These are phyloP conservation scores for Andrena trimmerana DNA, from an alignment of 2,888 invertebrate genomes.

Conservation along the genomic window DNA sequence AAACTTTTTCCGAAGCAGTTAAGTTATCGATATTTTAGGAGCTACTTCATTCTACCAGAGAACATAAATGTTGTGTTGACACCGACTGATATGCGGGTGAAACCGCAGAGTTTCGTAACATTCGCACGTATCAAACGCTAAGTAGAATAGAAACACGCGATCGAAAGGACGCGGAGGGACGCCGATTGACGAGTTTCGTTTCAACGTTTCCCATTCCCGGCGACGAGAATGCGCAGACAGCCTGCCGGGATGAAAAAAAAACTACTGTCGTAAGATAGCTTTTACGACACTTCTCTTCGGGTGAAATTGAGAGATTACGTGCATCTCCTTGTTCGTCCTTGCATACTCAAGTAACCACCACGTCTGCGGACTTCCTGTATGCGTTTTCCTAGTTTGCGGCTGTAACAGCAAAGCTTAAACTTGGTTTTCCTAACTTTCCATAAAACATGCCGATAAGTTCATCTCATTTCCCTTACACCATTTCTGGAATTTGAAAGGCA, in stretches of 20 bases:
- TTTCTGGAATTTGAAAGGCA: slow-evolving; percentile 20
- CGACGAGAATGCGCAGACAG: slow-evolving; percentile 42
- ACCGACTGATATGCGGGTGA: slow-evolving; percentile 34
- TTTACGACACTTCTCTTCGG: slow-evolving; percentile 48
- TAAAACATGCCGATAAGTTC: slow-evolving; percentile 13
- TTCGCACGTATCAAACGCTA: slow-evolving; percentile 41
- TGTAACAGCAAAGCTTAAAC: slow-evolving; percentile 19
- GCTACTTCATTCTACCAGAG: slow-evolving; percentile 2
- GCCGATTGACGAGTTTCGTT: slow-evolving; percentile 67
- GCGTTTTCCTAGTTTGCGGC: slow-evolving; percentile 26
- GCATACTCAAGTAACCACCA: slow-evolving; percentile 30
- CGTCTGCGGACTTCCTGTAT: slow-evolving; percentile 54
- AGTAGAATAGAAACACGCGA: slow-evolving; percentile 56
- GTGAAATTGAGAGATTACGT: slow-evolving; percentile 72
- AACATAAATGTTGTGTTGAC: slow-evolving; percentile 31
- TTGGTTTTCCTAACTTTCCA: slow-evolving; percentile 37
- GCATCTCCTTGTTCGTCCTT: slow-evolving; percentile 69
- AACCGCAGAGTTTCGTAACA: slow-evolving; percentile 46
- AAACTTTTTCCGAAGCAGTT: neutral
- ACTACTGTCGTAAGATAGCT: slow-evolving; percentile 51
- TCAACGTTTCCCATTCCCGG: slow-evolving; percentile 64
- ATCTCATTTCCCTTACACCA: slow-evolving; percentile 25
- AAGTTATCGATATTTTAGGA: neutral
- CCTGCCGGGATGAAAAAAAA: slow-evolving; percentile 25
- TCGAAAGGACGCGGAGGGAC: slow-evolving; percentile 47